Base-by-base conservation (phyloP, 2,888 invertebrate genomes). In the Hypomecis punctinalis region DNA sequence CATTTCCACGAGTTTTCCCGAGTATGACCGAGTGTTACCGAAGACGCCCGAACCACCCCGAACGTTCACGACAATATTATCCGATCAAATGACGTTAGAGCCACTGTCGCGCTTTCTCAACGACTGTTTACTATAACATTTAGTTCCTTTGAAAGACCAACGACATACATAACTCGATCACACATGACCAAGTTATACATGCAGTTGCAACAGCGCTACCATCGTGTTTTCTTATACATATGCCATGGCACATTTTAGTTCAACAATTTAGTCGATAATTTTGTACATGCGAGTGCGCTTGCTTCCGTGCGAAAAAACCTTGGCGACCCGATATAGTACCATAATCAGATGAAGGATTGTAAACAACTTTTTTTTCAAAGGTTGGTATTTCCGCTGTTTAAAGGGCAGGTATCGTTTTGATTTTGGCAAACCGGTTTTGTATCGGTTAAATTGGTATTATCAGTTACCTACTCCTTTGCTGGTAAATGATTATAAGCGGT, bases 221-320 rank as follows among this genome's bases (percentile, higher is more conserved):
- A 6, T 13, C 11, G 5, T 5, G 39, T 51, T 39, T 39, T 9
- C 37, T 13, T 23, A 6, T 1, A 40, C 10, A 33, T 36, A 52
- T 6, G 5, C 10, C 1, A 10, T 5, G 5, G 33, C 33, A 13
- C 11, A 37, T 9, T 47, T 49, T 39, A 52, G 52, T 52, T 42
- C n/a, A 4, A 40, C 13, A 10, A n/a, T 33, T 52, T 42, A 2
- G 23, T 6, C 23, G 40, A 7, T 33, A 9, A 5, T 5, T 52
- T 6, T 13, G 5, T n/a, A 5, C 4, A 10, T 37, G 61, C 5
- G 71, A 69, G 70, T 63, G 51, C 62, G 69, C 61, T 51, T 47
- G 55, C 68, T 75, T 76, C 78, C 75, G 75, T 55, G 53, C 64
- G 43, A 66, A 70, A 39, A 66, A 80, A 80, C 81, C 82, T 82